Evolutionary conservation across 2,797 vertebrate genomes (phyloP).

Genomic region (Phalloptychus januarius): DNA sequence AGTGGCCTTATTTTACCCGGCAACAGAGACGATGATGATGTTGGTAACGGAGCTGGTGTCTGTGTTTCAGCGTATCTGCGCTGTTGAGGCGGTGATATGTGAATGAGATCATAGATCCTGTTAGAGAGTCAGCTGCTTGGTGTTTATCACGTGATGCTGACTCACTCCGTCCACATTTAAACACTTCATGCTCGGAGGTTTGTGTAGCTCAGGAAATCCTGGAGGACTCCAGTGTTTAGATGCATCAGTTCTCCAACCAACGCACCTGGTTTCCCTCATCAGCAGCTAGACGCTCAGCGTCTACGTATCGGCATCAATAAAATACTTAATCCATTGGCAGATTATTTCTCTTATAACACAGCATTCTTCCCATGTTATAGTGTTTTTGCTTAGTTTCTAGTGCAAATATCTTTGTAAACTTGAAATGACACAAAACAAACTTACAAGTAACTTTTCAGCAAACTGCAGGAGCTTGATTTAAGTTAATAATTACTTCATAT

Average conservation of each 20-base stretch:
- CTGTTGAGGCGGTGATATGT: conserved; percentile 27
- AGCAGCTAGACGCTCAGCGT: neutral
- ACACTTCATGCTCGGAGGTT: neutral
- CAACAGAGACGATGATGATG: neutral
- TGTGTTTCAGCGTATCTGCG: conserved; percentile 5
- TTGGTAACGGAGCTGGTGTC: neutral
- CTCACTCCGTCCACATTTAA: conserved; percentile 27
- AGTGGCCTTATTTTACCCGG: neutral
- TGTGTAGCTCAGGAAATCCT: neutral
- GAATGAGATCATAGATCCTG: conserved; percentile 48
- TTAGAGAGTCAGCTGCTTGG: conserved; percentile 49
- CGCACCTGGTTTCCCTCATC: neutral
- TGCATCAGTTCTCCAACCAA: neutral
- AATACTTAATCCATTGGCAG: too few species aligned
- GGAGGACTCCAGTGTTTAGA: neutral
- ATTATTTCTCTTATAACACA: too few species aligned
- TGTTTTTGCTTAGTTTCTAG: too few species aligned
- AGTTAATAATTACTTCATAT: too few species aligned
- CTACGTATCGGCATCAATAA: neutral
- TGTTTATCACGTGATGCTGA: conserved; percentile 40
- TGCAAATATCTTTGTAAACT: too few species aligned
- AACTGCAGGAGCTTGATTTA: too few species aligned
- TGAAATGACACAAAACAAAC: too few species aligned
- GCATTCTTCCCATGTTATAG: neutral
- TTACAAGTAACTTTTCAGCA: too few species aligned